phyloP scores from a whole-genome alignment of 92 coral and sea anemone species.

The Paragorgia papillata region DNA sequence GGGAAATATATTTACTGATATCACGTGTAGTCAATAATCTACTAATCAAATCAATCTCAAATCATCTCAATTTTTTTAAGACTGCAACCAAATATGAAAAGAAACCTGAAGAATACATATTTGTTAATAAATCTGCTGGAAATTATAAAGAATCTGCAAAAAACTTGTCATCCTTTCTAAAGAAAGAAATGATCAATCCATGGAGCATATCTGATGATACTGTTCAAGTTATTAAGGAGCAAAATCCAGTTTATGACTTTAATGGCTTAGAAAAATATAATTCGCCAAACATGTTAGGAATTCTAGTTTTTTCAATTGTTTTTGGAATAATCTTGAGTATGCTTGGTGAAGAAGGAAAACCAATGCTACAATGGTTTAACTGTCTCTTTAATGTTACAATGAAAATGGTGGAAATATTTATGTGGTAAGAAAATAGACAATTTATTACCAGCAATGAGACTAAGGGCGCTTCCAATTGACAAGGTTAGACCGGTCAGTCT shows the following conservation, averaged over 20 bases:
- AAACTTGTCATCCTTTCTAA: constrained; percentile 2
- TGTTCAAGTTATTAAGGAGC: not conserved
- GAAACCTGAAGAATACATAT: not conserved
- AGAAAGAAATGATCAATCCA: constrained; percentile 32
- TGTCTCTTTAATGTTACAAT: constrained; percentile 74
- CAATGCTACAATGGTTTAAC: constrained; percentile 66
- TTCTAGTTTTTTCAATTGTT: constrained; percentile 76
- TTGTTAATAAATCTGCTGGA: not conserved
- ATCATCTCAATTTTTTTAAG: not conserved
- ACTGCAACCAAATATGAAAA: not conserved
- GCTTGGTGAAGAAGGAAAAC: constrained; percentile 72
- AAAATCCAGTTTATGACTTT: constrained; percentile 57
- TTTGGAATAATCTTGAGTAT: constrained; percentile 80
- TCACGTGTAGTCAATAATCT: too few species aligned
- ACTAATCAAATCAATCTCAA: too few species aligned
- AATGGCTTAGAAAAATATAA: constrained; percentile 50
- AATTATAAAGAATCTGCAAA: not conserved
- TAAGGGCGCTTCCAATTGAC: too few species aligned
- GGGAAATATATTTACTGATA: too few species aligned
- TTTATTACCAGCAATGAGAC: too few species aligned
- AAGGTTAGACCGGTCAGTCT: too few species aligned
- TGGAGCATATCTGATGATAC: not conserved
- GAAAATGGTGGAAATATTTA: constrained; percentile 78
- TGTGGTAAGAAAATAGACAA: constrained; percentile 90
- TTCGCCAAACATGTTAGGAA: constrained; percentile 73